A percentile compares a stretch with the other conserved stretches of the same genome.
These are phyloP conservation scores for Myiotriccus ornatus DNA, from an alignment of 2,797 vertebrate genomes.

Conservation along the genomic window DNA sequence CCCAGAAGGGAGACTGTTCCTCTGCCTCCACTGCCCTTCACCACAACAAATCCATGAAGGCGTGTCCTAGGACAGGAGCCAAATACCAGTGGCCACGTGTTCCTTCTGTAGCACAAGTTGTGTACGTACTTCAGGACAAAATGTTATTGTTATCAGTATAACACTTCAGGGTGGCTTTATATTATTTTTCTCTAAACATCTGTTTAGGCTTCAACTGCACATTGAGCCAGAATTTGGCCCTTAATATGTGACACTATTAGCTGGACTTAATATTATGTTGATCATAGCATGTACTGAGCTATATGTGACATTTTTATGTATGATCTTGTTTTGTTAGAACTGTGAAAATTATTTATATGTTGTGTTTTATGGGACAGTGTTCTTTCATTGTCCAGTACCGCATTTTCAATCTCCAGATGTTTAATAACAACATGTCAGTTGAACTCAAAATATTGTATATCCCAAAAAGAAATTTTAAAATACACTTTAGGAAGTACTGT, in stretches of 20 bases:
- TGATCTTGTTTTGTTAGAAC: conserved; percentile 47
- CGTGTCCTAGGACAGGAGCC: not conserved
- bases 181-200: not conserved
- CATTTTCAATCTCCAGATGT: not conserved
- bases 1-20: not conserved
- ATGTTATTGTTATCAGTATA: not conserved
- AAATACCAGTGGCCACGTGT: not conserved
- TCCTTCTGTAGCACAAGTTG: not conserved
- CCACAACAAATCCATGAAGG: not conserved
- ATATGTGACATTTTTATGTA: conserved; percentile 41
- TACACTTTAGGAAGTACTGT: not conserved
- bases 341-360: conserved; percentile 61
- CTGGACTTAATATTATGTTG: conserved; percentile 51
- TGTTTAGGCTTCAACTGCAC: not conserved
- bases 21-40: not conserved
- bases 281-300: conserved; percentile 25
- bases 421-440: not conserved
- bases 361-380: conserved; percentile 49
- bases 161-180: not conserved
- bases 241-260: conserved; percentile 20
- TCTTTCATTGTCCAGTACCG: not conserved
- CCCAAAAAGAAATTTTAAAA: conserved; percentile 9
- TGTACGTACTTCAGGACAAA: not conserved
- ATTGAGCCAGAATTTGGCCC: conserved; percentile 45
- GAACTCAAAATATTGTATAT: conserved; percentile 3